Evolutionary conservation across 2,113 vertebrate genomes (phyloP), one percentile per base, ranked within the genome.

Genomic region (Cottus gobio): DNA sequence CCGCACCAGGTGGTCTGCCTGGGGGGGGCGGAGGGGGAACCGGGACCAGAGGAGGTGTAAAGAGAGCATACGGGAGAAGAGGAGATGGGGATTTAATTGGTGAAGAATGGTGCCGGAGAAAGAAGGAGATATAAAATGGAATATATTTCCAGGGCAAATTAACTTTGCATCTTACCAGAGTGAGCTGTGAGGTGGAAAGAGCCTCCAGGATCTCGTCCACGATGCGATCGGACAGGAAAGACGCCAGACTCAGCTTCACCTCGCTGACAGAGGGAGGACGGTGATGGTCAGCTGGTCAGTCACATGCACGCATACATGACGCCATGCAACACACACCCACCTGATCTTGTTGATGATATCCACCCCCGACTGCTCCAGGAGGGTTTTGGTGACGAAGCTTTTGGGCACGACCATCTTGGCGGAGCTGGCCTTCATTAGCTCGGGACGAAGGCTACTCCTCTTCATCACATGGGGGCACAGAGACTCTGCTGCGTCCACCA

Each of bases 341-440:
- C 98, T 99, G 83, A 99, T 99, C 94, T 99, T 99, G 91, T 99
- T 99, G 88, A 98, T 96, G 75, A 99, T 99, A 90, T 99, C 98
- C 57, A 98, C 93, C 57, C 97, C 98, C 72, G 98, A 98, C 80
- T 99, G 97, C 91, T 99, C 97, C 92, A 99, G 89, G 31, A 99
- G 96, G 30, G 97, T 98, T 86, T 97, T 97, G 90, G 97, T 97
- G 82, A 99, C 96, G 79, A 99, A 99, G 63, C 96, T 95, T 2
- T 96, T 96, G 37, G 98, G 97, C 36, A 99, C 96, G 2, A 97
- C 96, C 91, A 98, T 96, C 93, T 98, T 96, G 84, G 96, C 94
- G 0, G 96, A 96, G 92, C 97, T 96, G 86, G 97, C 95, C 50
- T 95, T 95, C 64, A 98, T 96, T 75, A 99, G 93, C 73, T 98